Evolutionary conservation across 2,113 vertebrate genomes (phyloP).

Genomic region (Orientallactaga bullata): DNA sequence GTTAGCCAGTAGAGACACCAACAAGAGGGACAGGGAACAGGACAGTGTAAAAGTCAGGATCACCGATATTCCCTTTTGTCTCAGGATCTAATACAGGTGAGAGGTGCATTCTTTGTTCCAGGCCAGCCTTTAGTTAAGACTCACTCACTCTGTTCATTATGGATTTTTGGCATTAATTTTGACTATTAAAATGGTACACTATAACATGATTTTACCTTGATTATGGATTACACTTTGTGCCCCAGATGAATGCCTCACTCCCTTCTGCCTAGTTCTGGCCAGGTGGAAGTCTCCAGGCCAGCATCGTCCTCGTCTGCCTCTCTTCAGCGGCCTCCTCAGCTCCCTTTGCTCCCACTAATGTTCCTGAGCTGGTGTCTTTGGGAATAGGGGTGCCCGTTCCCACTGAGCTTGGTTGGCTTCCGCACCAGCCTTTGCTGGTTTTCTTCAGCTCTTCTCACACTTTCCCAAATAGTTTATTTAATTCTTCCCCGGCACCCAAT

Average conservation of each 20-base stretch:
- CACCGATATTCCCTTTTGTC: neutral
- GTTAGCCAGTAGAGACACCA: neutral
- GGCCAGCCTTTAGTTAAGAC: neutral
- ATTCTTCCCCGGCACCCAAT: neutral
- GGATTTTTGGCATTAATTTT: neutral
- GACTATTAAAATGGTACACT: neutral
- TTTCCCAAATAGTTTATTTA: neutral
- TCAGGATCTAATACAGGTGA: neutral
- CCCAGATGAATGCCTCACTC: neutral
- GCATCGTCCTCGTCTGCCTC: neutral
- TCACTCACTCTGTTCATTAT: neutral
- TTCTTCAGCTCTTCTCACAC: neutral
- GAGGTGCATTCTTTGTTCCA: too few relatives aligned
- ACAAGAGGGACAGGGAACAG: neutral
- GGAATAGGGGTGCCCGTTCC: neutral
- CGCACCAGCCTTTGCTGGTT: neutral
- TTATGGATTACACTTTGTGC: neutral
- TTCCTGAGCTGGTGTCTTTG: neutral
- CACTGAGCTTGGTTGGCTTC: rapidly evolving
- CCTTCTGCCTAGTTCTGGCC: too few relatives aligned
- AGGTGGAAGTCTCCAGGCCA: rapidly evolving
- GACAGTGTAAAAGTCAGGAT: rapidly evolving
- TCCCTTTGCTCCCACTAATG: too few relatives aligned
- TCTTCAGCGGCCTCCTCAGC: neutral
- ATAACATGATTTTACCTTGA: neutral